A percentile compares a stretch with the other conserved stretches of the same genome.
phyloP scores from a whole-genome alignment of 2,888 invertebrate genomes.

The Cheilosia urbana region DNA sequence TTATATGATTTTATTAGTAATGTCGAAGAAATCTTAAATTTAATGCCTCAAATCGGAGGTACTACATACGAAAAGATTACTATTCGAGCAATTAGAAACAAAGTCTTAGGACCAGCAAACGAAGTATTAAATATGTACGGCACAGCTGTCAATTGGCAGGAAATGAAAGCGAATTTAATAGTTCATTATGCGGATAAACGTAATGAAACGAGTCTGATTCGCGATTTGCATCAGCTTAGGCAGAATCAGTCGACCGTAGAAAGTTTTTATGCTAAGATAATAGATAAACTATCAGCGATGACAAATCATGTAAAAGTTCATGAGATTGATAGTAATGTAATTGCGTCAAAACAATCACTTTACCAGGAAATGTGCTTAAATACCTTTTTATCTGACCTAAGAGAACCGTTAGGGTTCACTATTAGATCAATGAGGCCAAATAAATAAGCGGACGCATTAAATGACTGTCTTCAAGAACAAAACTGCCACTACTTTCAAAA shows the following conservation, averaged over 20 bases:
- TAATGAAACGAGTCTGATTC: not conserved
- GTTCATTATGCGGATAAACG: not conserved
- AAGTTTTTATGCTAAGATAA: not conserved
- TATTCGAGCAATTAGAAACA: conserved; percentile 1
- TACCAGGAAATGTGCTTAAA: too few relatives aligned
- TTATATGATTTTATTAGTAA: conserved; percentile 1
- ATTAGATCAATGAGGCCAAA: too few relatives aligned
- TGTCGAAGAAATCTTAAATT: not conserved
- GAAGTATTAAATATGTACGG: not conserved
- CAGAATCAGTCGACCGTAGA: conserved; percentile 3
- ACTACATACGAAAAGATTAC: not conserved
- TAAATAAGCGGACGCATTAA: too few relatives aligned
- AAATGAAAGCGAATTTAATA: not conserved
- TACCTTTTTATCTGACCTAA: too few relatives aligned
- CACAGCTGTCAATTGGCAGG: not conserved
- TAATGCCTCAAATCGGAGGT: conserved; percentile 1
- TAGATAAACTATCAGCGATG: too few relatives aligned
- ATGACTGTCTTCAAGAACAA: too few relatives aligned
- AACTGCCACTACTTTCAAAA: too few relatives aligned
- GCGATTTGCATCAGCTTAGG: conserved; percentile 1
- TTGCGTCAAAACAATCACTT: too few relatives aligned
- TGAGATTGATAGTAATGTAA: too few relatives aligned
- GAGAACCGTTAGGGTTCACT: too few relatives aligned
- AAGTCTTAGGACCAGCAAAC: not conserved
- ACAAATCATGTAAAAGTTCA: too few relatives aligned